Base-by-base conservation (phyloP, 2,888 invertebrate genomes). In the Tromatobia lineatoria region DNA sequence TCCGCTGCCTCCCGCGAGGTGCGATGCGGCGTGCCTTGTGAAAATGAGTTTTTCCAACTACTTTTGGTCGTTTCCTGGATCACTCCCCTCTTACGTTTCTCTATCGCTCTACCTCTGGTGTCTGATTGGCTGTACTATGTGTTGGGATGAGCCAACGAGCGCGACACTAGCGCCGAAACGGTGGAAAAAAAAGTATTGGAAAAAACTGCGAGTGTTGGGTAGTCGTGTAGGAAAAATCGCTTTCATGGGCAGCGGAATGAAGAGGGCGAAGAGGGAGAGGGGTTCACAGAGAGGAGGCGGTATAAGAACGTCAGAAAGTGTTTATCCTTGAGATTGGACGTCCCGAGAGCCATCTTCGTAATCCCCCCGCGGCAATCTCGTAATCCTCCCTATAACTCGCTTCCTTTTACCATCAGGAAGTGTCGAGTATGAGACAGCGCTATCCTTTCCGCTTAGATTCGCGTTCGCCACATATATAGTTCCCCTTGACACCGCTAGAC, bases 311-410 rank as follows among this genome's bases (percentile, higher is more conserved):
- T 90, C 89, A 89, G 92, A 90, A 93, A 93, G 93, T 93, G 93
- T 93, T 93, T 93, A 93, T 93, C 93, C 93, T 92, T 90, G 92
- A 93, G 93, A 93, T 93, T 93, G 93, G 93, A 93, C 93, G 92
- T 93, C 90, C 90, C 90, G 82, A 88, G 91, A 92, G 91, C 91
- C 92, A 92, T 93, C 92, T 89, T 91, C 90, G 93, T 93, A 93
- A 93, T 93, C 92, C 92, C 91, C 91, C 88, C 90, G 91, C 90
- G 91, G 93, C 93, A 93, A 93, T 93, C 93, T 93, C 93, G 93
- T 93, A 93, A 93, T 93, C 92, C 91, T 90, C 88, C 90, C 90
- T 92, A 93, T 93, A 93, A 93, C 92, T 93, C 90, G 88, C 85
- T 81, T 80, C 83, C 85, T 82, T 81, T 86, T 74, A 74, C 83